Conservation (phyloP, 2,888 invertebrate species). For the Lapara coniferarum region DNA sequence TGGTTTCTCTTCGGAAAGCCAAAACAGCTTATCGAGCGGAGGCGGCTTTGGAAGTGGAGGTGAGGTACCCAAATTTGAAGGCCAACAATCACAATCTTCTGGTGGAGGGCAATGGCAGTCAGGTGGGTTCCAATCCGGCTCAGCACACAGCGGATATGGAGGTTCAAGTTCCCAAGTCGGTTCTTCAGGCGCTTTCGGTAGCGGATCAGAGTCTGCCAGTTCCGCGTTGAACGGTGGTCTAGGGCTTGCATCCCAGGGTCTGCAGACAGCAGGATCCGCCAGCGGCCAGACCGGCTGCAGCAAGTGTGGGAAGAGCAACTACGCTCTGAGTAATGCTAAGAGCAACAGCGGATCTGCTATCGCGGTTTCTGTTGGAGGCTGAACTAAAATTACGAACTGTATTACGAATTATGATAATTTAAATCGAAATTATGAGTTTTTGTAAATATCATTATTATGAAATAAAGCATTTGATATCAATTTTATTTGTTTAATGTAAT, state of each 20-base stretch:
- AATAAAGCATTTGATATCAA: no score
- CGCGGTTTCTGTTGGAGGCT: conserved; percentile 72
- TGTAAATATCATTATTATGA: no score
- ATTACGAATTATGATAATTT: not conserved
- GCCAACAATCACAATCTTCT: conserved; percentile 27
- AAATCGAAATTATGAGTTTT: not conserved
- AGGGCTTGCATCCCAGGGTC: conserved; percentile 61
- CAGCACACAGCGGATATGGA: conserved; percentile 33
- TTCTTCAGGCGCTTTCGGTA: not conserved
- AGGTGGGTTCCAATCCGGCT: conserved; percentile 18
- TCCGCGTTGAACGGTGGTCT: conserved; percentile 61
- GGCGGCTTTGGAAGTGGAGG: conserved; percentile 21
- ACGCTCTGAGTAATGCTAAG: conserved; percentile 74
- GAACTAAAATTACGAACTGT: conserved; percentile 32
- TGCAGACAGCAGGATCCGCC: conserved; percentile 46
- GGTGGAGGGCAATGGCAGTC: conserved; percentile 35
- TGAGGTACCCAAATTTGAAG: not conserved
- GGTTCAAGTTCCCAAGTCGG: conserved; percentile 26
- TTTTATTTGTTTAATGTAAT: no score
- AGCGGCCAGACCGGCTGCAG: conserved; percentile 51
- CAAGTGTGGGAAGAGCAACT: conserved; percentile 67
- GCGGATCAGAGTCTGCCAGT: conserved; percentile 40
- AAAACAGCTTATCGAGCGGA: conserved; percentile 4
- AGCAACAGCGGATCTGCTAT: conserved; percentile 68
- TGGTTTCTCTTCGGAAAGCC: conserved; percentile 20